phyloP scores from a whole-genome alignment of 2,888 invertebrate genomes.

The Caenorhabditis japonica region DNA sequence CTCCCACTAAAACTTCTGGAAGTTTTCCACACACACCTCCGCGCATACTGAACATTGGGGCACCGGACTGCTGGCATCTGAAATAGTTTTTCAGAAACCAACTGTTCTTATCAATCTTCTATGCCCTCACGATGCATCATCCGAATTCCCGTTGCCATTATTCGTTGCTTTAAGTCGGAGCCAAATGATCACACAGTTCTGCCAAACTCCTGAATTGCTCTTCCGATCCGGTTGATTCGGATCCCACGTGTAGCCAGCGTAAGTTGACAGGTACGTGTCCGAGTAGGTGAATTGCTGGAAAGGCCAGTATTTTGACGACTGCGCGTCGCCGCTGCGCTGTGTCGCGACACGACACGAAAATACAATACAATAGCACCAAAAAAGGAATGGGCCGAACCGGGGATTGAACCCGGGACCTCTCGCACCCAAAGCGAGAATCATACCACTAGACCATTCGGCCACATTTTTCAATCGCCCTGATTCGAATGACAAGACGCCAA shows the following conservation, averaged over 20 bases:
- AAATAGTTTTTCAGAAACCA: not conserved
- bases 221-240: slow-evolving; percentile 10
- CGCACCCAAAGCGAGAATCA: slow-evolving; percentile 78
- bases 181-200: slow-evolving; percentile 31
- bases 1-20: slow-evolving; percentile 11
- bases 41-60: slow-evolving; percentile 7
- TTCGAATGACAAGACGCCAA: too few relatives aligned
- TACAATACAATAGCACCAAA: too few relatives aligned
- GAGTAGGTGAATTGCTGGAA: slow-evolving; percentile 24
- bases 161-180: too few relatives aligned
- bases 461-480: not conserved
- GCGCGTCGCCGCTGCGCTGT: too few relatives aligned
- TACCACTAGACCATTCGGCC: slow-evolving; percentile 77
- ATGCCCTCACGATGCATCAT: slow-evolving; percentile 10
- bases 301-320: too few relatives aligned
- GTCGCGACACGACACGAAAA: too few relatives aligned
- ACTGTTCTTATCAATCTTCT: not conserved
- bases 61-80: slow-evolving; percentile 19
- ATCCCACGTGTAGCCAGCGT: slow-evolving; percentile 32
- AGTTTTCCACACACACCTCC: slow-evolving; percentile 24
- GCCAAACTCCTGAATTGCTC: not conserved
- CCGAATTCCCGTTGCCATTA: slow-evolving; percentile 23
- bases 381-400: slow-evolving; percentile 56
- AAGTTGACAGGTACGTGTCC: slow-evolving; percentile 15
- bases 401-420: slow-evolving; percentile 77